These are phyloP conservation scores for Caenorhabditis parvicauda DNA, from an alignment of 2,888 invertebrate genomes.

Conservation along the genomic window DNA sequence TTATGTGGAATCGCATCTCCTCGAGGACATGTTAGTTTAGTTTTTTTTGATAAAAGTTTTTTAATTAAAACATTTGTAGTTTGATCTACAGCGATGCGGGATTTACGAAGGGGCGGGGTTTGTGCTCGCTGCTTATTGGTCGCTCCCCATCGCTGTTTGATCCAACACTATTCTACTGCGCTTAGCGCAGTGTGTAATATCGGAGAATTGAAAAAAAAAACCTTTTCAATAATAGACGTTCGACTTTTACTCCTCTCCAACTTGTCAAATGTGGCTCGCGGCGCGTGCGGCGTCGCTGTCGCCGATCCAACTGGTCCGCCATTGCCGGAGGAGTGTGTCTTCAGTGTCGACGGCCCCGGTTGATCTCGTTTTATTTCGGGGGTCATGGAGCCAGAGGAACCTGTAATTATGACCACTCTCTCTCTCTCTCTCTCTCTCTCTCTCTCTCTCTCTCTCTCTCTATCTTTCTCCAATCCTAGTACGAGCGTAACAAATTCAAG, in stretches of 20 bases:
- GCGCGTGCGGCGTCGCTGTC: constrained; percentile 12
- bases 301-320: background rate
- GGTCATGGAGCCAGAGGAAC: too few species aligned
- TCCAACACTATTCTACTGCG: too few species aligned
- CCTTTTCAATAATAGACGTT: constrained; percentile 40
- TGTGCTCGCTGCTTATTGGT: background rate
- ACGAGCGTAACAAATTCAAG: too few species aligned
- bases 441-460: too few species aligned
- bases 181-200: too few species aligned
- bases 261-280: constrained; percentile 43
- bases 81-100: background rate
- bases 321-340: background rate
- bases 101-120: background rate
- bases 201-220: constrained; percentile 1
- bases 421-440: too few species aligned
- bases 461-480: too few species aligned
- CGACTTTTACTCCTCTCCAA: constrained; percentile 41
- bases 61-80: too few species aligned
- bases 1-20: background rate
- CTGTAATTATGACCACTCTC: too few species aligned
- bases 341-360: background rate
- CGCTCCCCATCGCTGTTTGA: too few species aligned
- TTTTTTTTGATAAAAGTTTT: too few species aligned
- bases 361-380: background rate
- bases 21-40: background rate